Conservation (phyloP, 2,797 vertebrate genomes). For the Philypnodon macrostomus region DNA sequence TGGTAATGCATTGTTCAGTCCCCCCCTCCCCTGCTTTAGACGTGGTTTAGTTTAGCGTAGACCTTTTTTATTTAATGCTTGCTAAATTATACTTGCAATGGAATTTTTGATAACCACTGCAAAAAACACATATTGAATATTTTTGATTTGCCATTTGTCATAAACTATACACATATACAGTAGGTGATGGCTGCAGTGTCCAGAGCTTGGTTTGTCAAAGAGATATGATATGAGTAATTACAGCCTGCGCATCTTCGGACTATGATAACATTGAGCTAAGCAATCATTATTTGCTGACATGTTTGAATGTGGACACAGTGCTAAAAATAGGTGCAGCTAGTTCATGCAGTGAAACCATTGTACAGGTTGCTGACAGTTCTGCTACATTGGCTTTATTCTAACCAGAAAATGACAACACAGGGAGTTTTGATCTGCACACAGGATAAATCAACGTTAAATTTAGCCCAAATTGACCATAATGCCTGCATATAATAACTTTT, state of each 20-base stretch:
- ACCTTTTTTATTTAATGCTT: too few species aligned
- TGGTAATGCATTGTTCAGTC: too few species aligned
- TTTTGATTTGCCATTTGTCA: background rate
- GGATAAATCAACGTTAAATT: background rate
- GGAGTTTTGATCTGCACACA: background rate
- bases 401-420: background rate
- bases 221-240: conserved; percentile 4
- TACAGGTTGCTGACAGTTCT: conserved; percentile 10
- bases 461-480: too few species aligned
- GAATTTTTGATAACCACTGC: too few species aligned
- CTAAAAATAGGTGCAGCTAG: conserved; percentile 8
- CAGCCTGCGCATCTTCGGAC: background rate
- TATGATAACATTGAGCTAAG: conserved; percentile 3
- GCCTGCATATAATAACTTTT: too few species aligned
- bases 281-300: conserved; percentile 9
- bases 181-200: background rate
- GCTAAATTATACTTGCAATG: too few species aligned
- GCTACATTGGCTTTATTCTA: conserved; percentile 6
- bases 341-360: conserved; percentile 4
- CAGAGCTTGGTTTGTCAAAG: background rate
- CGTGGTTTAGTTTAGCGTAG: too few species aligned
- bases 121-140: too few species aligned
- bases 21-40: too few species aligned
- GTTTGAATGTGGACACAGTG: background rate
- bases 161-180: background rate